A percentile compares a stretch with the other conserved stretches of the same genome.
phyloP scores from a whole-genome alignment of 2,113 vertebrate genomes.

The Seriola rivoliana region DNA sequence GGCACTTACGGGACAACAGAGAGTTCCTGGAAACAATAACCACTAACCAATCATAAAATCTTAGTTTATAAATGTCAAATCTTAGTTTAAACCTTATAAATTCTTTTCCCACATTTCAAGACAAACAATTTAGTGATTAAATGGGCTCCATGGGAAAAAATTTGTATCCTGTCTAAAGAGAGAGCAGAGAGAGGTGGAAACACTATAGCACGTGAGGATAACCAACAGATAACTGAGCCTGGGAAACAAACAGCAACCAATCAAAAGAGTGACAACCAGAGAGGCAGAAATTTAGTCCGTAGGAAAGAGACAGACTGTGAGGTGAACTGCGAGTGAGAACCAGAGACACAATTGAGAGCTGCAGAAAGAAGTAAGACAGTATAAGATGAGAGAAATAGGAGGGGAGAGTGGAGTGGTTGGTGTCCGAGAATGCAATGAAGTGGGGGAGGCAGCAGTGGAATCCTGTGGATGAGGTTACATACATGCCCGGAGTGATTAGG shows the following conservation, averaged over 20 bases:
- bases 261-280: conserved; percentile 1
- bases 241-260: conserved; percentile 17
- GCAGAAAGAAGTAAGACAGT: neutral
- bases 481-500: conserved; percentile 75
- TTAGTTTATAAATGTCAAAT: neutral
- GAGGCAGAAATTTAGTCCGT: neutral
- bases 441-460: conserved; percentile 56
- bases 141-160: neutral
- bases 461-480: conserved; percentile 77
- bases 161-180: neutral
- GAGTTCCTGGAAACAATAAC: neutral
- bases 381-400: conserved; percentile 7
- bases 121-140: neutral
- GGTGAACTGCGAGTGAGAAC: neutral
- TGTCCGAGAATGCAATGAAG: conserved; percentile 23
- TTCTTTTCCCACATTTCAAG: neutral
- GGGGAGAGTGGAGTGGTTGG: conserved; percentile 7
- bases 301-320: conserved; percentile 6
- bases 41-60: neutral
- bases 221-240: conserved; percentile 2
- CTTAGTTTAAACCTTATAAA: neutral
- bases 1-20: neutral
- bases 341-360: neutral
- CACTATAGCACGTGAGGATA: neutral
- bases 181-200: conserved; percentile 17